Percentiles rank a stretch among this genome's conserved stretches.
Conservation (phyloP, 1,140 invertebrate genomes). For the Gryon sp. region DNA sequence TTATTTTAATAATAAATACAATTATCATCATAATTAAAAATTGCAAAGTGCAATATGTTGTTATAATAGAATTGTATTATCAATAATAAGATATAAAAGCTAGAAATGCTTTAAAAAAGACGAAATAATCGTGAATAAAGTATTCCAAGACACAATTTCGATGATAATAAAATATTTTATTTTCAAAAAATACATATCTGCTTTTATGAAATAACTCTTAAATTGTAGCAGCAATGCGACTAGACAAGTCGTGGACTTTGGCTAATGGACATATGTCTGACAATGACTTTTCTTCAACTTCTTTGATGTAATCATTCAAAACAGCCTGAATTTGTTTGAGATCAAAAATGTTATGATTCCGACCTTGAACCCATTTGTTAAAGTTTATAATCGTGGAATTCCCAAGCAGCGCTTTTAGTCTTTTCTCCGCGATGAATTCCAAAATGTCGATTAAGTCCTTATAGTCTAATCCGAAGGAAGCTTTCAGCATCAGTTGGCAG, state of each 20-base stretch:
- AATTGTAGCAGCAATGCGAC: slow-evolving; percentile 13
- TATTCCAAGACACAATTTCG: no score
- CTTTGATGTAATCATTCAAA: slow-evolving; percentile 70
- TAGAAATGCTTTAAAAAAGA: no score
- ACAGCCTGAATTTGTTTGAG: slow-evolving; percentile 69
- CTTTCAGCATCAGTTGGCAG: slow-evolving; percentile 90
- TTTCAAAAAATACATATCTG: slow-evolving; percentile 7
- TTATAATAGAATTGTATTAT: no score
- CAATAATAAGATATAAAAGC: no score
- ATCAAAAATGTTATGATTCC: slow-evolving; percentile 78
- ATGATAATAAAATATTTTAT: slow-evolving; percentile 19
- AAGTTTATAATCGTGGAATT: slow-evolving; percentile 9
- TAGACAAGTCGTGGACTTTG: slow-evolving; percentile 22
- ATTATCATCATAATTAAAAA: no score
- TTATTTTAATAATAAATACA: no score
- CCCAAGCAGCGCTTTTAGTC: slow-evolving; percentile 75
- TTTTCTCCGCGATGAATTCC: slow-evolving; percentile 81
- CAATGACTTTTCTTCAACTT: slow-evolving; percentile 66
- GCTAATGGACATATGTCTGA: slow-evolving; percentile 15
- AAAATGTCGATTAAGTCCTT: slow-evolving; percentile 85
- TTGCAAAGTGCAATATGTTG: no score
- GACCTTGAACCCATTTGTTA: slow-evolving; percentile 66
- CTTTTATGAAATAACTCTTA: background rate
- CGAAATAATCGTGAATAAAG: no score
- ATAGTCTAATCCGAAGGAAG: slow-evolving; percentile 91